Base-by-base conservation (phyloP, 2,797 vertebrate genomes). In the Characodon lateralis region DNA sequence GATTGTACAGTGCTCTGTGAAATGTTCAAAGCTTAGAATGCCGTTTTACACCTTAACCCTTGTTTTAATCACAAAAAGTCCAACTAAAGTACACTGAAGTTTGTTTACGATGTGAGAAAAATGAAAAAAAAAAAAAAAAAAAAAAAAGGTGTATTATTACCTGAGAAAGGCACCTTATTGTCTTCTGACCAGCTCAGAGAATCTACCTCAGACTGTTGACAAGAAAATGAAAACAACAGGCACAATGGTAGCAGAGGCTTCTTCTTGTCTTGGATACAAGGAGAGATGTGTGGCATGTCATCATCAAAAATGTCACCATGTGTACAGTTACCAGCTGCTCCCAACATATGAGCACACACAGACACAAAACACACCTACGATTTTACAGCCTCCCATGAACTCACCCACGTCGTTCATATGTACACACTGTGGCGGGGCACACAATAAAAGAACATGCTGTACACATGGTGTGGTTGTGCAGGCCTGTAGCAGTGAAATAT, bases 401-500 rank as follows among this genome's bases (percentile, higher is more conserved):
- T 31, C 73, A 75, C 69, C 10, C 71, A 83, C 5, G 43, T 1
- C 71, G 48, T 50, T 68, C 8, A 41, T 48, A 75, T 51, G 28
- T 31, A 6, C 53, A 48, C 77, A n/a, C 63, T 10, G 0, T 68
- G 39, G 22, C 22, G 41, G 39, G 20, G 39, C 65, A 22, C 39
- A 43, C 65, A 75, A 48, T 77, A 65, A 76, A 76, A 82, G 43
- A 71, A 24, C 61, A 69, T 58, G 81, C 83, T 88, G 85, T 88
- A 83, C 86, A 85, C 77, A 73, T 77, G 81, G 73, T 26, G 56
- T 78, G 65, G 84, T 73, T 71, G 82, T 74, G 78, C 43, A 55
- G 78, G 84, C 83, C 75, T 73, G 83, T 69, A 81, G 86, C 39
- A 50, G 84, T 94, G 92, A 93, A 92, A 91, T 92, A 93, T 89